Base-by-base conservation (phyloP, 1,140 invertebrate species). In the Heliconius nattereri region DNA sequence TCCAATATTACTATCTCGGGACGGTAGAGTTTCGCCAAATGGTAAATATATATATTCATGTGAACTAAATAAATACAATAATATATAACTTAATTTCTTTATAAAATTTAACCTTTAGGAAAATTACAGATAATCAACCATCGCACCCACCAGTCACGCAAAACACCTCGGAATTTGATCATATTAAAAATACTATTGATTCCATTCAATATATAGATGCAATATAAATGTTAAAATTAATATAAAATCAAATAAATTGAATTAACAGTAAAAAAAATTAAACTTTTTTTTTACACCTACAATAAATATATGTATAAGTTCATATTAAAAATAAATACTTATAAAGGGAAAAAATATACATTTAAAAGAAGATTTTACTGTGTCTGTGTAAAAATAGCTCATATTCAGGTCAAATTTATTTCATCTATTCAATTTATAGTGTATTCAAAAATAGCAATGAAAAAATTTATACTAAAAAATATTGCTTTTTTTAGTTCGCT, bases 1-100 rank as follows among this genome's bases (percentile, higher is more conserved):
- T 7, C 91, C 92, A 2, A 76, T 91, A 71, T 84, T 94, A 23
- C 85, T 94, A 26, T 89, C 91, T 32, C 82, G 86, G 60, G 89
- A 93, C 70, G 87, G 90, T 35, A 87, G 81, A 81, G 86, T 92
- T 35, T 83, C 85, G 66, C 90, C 92, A 66, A 85, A 89, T 89
- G 90, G 92, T 93, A 84, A 75, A 29, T 7, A 35, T 7, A 7
- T 35, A 35, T 35, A 77, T 66, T 45, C 2, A 5, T 77, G 20
- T 35, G 13, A 16, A 16, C 16, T 45, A 45, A 16, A 45, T 7
- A 35, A 35, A 35, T 7, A 35, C 32, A 7, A 32, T 32, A 35
- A 35, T 35, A 35, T 35, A 35, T 52, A 52, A 52, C 2, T 57
- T 57, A 57, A 23, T 20, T 57, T 23, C 9, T 29, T 3, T 29